Evolutionary conservation across 1,140 invertebrate genomes (phyloP), one percentile per base, ranked within the genome.

Genomic region (Samia ricini): DNA sequence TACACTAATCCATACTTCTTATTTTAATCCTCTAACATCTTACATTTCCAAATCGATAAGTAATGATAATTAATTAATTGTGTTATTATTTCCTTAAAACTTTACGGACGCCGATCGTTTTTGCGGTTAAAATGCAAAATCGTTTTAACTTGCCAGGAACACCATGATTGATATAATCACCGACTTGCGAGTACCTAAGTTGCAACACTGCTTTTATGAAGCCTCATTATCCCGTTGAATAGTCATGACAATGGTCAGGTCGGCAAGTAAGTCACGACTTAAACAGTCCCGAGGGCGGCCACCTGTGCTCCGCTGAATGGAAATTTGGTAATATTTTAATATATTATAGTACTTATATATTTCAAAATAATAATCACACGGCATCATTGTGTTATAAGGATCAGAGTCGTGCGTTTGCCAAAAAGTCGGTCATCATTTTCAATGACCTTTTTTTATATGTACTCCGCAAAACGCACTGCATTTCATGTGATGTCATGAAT

Each of bases 221-320:
- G 76, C 71, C 65, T 64, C 72, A 71, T 81, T 77, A 77, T 75
- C 77, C 76, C 73, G 72, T 76, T 72, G 68, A 74, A 70, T 73
- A 24, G 15, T 29, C 67, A 69, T 77, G 70, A 84, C 79, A 86
- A 86, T 79, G 75, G 74, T 66, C 61, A 56, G 70, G 68, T 54
- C 65, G 56, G 76, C n/a, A n/a, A 71, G 81, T 87, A 87, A 89
- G 84, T 89, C 84, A 89, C 84, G 86, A 85, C 77, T 73, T 54
- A 48, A 54, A n/a, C n/a, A 26, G 58, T 74, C 76, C 79, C 66
- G 73, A 66, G 74, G 82, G 78, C 78, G 76, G 65, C 77, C 84
- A 89, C 84, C 84, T 89, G 86, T 79, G 82, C 74, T 71, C 64
- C 66, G 1, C 12, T 20, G 72, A 65, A 64, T 62, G 63, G 70